Evolutionary conservation across 2,797 vertebrate species (phyloP).

Genomic region (Clarias fuscus): DNA sequence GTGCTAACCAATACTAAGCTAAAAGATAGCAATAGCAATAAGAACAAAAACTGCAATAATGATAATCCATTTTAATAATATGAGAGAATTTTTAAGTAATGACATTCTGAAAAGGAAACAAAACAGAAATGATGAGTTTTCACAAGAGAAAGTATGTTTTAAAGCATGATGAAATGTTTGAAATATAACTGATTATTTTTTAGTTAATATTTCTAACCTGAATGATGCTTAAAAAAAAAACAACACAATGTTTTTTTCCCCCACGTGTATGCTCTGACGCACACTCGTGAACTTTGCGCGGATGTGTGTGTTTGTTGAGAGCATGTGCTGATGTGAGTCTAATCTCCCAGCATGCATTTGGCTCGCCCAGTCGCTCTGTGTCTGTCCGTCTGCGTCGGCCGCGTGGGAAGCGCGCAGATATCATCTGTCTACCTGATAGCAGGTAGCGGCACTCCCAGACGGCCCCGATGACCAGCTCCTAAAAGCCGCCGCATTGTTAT

Average conservation of each 20-base stretch:
- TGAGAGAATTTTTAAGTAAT: not conserved
- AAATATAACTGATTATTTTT: too few relatives aligned
- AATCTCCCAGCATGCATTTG: conserved; percentile 64
- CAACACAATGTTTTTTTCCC: not conserved
- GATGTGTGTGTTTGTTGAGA: not conserved
- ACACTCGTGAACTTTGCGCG: not conserved
- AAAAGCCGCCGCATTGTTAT: conserved; percentile 49
- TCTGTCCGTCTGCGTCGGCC: conserved; percentile 56
- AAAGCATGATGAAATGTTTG: too few relatives aligned
- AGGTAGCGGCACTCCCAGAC: conserved; percentile 69
- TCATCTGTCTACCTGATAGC: conserved; percentile 78
- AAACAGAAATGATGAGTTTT: not conserved
- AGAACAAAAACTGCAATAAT: not conserved
- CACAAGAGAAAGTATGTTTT: too few relatives aligned
- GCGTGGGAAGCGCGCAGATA: conserved; percentile 66
- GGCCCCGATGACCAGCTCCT: conserved; percentile 67
- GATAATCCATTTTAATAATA: not conserved
- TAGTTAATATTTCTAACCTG: not conserved
- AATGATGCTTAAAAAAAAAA: not conserved
- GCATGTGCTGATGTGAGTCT: conserved; percentile 49
- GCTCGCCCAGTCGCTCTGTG: conserved; percentile 64
- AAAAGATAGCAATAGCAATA: not conserved
- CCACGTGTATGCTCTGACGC: too few relatives aligned
- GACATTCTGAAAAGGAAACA: not conserved
- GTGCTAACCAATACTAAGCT: too few relatives aligned